Percentiles rank a stretch among this genome's conserved stretches.
These are phyloP conservation scores for Turritopsis rubra DNA, from an alignment of 30 jellyfish, hydroid and myxozoan genomes.

Conservation along the genomic window DNA sequence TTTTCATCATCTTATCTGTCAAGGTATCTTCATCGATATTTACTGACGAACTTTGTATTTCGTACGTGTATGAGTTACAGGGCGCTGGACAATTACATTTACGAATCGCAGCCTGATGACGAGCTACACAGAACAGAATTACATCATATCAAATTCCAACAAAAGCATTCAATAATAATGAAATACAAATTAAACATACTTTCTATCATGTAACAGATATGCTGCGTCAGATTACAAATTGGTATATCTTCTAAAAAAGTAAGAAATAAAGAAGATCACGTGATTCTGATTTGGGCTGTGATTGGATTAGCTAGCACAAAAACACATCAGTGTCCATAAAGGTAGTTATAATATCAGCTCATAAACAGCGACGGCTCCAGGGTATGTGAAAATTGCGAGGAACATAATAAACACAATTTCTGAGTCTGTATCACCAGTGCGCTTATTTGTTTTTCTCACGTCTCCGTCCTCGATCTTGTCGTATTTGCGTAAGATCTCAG, in stretches of 20 bases:
- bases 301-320: too few species aligned
- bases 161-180: too few species aligned
- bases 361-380: too few species aligned
- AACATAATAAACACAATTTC: too few species aligned
- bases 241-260: background rate
- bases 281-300: background rate
- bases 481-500: too few species aligned
- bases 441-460: too few species aligned
- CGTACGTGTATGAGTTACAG: background rate
- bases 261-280: background rate
- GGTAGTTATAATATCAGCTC: too few species aligned
- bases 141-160: background rate
- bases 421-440: too few species aligned
- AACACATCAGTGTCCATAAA: too few species aligned
- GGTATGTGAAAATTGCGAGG: too few species aligned
- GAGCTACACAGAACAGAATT: background rate
- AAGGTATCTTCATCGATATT: background rate
- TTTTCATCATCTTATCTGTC: background rate
- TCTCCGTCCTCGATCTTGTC: too few species aligned
- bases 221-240: background rate
- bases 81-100: background rate
- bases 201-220: background rate
- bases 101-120: background rate
- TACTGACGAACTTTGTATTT: background rate
- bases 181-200: background rate